phyloP scores from a whole-genome alignment of 2,888 invertebrate genomes.

The Macrophya annulata region DNA sequence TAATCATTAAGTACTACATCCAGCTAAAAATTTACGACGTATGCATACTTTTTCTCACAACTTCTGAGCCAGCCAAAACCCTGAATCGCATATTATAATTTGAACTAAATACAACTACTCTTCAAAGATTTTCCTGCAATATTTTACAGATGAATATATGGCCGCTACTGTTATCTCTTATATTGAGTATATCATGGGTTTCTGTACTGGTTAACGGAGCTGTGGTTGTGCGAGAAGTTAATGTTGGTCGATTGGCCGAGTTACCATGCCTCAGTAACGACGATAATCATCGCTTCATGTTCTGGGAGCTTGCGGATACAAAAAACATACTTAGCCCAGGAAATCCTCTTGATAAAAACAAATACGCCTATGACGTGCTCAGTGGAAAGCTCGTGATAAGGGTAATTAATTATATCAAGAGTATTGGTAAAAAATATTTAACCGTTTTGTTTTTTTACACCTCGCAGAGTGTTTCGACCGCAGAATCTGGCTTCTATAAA shows the following conservation, averaged over 20 bases:
- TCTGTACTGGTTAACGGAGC: slow-evolving; percentile 61
- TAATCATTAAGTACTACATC: background rate
- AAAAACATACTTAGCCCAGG: slow-evolving; percentile 84
- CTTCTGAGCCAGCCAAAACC: background rate
- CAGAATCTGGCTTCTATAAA: slow-evolving; percentile 85
- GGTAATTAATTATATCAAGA: slow-evolving; percentile 79
- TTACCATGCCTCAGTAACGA: slow-evolving; percentile 86
- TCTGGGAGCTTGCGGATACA: slow-evolving; percentile 83
- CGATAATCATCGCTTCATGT: slow-evolving; percentile 85
- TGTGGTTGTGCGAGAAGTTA: slow-evolving; percentile 80
- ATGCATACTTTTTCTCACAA: background rate
- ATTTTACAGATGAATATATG: slow-evolving; percentile 67
- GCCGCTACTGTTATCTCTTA: slow-evolving; percentile 63
- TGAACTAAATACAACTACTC: background rate
- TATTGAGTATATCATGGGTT: slow-evolving; percentile 51
- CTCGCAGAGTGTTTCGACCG: slow-evolving; percentile 82
- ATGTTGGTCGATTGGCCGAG: slow-evolving; percentile 83
- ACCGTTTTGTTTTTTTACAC: background rate
- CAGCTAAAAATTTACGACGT: background rate
- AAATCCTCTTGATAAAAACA: slow-evolving; percentile 82
- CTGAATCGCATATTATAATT: background rate
- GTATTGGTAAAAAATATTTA: background rate
- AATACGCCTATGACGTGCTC: slow-evolving; percentile 86
- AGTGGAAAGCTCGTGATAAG: slow-evolving; percentile 85
- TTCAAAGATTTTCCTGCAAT: background rate